Percentiles rank a stretch among this genome's conserved stretches.
Conservation (phyloP, 2,113 vertebrate genomes). For the Nipponia nippon region DNA sequence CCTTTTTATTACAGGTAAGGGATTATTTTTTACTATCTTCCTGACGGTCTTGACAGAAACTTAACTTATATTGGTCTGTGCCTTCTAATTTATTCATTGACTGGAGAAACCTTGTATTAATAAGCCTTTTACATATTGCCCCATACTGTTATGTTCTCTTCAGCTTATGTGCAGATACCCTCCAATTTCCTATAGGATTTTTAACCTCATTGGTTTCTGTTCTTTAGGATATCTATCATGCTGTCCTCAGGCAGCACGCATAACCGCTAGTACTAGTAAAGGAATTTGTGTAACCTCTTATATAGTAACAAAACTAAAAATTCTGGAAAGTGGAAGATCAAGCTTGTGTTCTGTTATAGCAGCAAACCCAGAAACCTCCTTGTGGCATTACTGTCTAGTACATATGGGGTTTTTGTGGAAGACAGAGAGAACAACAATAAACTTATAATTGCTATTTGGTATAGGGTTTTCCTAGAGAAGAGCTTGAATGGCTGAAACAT, state of each 20-base stretch:
- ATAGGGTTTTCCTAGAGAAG: neutral
- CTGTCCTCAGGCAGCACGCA: neutral
- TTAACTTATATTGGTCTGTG: slow-evolving; percentile 42
- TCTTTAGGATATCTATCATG: neutral
- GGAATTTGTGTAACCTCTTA: neutral
- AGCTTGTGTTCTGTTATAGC: neutral
- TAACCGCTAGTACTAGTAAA: neutral
- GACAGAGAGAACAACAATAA: neutral
- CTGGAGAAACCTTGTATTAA: slow-evolving; percentile 39
- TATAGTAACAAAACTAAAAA: neutral
- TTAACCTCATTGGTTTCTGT: neutral
- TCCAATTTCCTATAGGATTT: neutral
- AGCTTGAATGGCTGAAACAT: neutral
- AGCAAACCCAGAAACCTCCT: neutral
- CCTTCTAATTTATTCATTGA: slow-evolving; percentile 46
- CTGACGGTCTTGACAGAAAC: slow-evolving; percentile 50
- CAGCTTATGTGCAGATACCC: neutral
- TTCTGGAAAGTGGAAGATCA: neutral
- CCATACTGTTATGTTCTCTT: neutral
- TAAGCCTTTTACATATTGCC: slow-evolving; percentile 19
- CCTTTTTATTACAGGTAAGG: slow-evolving; percentile 61
- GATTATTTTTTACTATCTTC: slow-evolving; percentile 60
- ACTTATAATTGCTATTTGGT: neutral
- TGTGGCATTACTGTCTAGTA: neutral
- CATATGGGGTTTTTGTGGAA: neutral